Conservation (phyloP, 2,113 vertebrate genomes). For the Albula goreensis region DNA sequence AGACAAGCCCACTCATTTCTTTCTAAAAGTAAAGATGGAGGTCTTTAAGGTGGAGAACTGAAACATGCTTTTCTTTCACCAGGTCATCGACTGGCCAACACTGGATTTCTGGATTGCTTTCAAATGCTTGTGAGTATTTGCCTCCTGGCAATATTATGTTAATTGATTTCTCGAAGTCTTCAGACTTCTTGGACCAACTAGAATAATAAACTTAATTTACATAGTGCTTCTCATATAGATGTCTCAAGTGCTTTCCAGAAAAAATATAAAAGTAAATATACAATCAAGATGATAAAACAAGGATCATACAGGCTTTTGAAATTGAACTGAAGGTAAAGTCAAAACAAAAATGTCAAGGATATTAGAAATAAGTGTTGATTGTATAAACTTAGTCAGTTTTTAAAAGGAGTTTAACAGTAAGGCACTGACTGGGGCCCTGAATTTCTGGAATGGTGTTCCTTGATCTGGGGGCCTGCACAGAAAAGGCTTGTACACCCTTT, state of each 20-base stretch:
- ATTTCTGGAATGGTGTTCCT: not conserved
- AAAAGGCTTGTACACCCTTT: not conserved
- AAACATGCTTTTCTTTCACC: not conserved
- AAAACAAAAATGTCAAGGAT: too few species aligned
- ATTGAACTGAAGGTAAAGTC: too few species aligned
- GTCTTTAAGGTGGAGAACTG: not conserved
- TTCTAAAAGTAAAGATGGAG: not conserved
- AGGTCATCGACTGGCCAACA: not conserved
- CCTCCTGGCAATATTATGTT: not conserved
- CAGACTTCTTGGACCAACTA: not conserved
- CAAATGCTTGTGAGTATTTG: not conserved
- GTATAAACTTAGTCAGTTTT: too few species aligned
- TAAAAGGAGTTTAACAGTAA: too few species aligned
- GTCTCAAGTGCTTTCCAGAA: too few species aligned
- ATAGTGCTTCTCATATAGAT: too few species aligned
- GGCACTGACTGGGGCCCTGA: too few species aligned
- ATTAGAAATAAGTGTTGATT: too few species aligned
- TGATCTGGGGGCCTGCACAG: not conserved
- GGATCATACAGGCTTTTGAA: too few species aligned
- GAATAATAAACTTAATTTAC: too few species aligned
- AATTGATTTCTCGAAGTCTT: not conserved
- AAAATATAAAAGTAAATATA: too few species aligned
- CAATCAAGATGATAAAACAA: too few species aligned
- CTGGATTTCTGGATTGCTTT: not conserved
- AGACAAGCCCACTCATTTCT: slow-evolving; percentile 48